Evolutionary conservation across 2,888 invertebrate genomes (phyloP).

Genomic region (Parochlus steinenii): DNA sequence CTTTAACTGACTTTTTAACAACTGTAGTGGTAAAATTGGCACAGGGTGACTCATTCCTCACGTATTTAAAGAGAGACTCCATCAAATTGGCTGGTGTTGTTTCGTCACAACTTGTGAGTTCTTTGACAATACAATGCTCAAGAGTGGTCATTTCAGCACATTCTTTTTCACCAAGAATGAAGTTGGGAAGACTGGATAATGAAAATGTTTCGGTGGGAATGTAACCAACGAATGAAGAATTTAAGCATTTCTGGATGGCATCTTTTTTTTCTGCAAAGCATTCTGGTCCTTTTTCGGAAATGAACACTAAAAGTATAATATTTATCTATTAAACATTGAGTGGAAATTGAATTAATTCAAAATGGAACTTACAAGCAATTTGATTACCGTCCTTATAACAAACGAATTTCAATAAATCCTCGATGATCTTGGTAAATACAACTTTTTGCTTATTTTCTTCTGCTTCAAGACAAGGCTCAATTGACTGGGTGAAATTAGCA

Average conservation of each 20-base stretch:
- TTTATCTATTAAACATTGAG: conserved; percentile 7
- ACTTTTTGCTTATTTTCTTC: conserved; percentile 44
- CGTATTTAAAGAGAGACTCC: conserved; percentile 55
- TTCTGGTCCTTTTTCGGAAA: conserved; percentile 65
- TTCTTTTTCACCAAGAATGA: conserved; percentile 39
- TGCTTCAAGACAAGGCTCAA: conserved; percentile 44
- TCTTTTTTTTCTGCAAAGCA: conserved; percentile 45
- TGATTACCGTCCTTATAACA: conserved; percentile 70
- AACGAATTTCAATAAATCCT: conserved; percentile 52
- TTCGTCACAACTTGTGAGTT: conserved; percentile 47
- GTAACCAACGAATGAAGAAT: conserved; percentile 39
- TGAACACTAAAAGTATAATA: conserved; percentile 43
- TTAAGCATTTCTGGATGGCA: conserved; percentile 44
- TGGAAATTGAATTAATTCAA: too few relatives aligned
- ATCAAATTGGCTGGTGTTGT: conserved; percentile 67
- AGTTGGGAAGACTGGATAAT: conserved; percentile 35
- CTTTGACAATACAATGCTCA: conserved; percentile 5
- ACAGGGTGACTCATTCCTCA: conserved; percentile 51
- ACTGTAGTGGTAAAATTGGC: too few relatives aligned
- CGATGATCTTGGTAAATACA: conserved; percentile 46
- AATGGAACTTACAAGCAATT: conserved; percentile 49
- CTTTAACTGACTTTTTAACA: too few relatives aligned
- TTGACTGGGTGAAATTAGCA: conserved; percentile 34
- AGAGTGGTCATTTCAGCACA: conserved; percentile 17
- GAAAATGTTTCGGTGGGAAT: conserved; percentile 30